phyloP scores from a whole-genome alignment of 1,140 invertebrate species.

The Aphelinus certus region DNA sequence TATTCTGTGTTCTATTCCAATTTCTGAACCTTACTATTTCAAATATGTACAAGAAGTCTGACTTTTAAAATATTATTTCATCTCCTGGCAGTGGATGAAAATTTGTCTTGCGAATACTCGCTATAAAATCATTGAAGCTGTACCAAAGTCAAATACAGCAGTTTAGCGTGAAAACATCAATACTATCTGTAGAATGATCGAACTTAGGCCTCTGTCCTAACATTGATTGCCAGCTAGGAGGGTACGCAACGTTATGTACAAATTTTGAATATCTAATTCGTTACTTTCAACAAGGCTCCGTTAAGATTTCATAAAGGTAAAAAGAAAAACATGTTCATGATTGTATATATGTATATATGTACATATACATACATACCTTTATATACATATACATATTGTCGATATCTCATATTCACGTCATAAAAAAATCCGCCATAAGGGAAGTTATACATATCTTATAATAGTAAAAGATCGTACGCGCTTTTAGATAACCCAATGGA shows the following conservation, averaged over 20 bases:
- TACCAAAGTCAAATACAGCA: too few species aligned
- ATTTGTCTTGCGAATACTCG: neutral
- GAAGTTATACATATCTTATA: constrained; percentile 10
- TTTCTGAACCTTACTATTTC: constrained; percentile 48
- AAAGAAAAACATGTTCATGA: constrained; percentile 25
- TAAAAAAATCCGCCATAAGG: constrained; percentile 6
- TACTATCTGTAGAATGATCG: neutral
- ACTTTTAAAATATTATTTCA: constrained; percentile 34
- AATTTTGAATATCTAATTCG: constrained; percentile 10
- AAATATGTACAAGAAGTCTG: constrained; percentile 36
- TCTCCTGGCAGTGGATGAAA: constrained; percentile 22
- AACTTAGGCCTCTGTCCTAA: constrained; percentile 18
- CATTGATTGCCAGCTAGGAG: neutral
- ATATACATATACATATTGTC: too few species aligned
- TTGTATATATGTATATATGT: neutral
- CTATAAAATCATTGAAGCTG: too few species aligned
- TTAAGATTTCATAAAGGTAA: constrained; percentile 8
- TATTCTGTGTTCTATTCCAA: constrained; percentile 60
- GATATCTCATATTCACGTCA: constrained; percentile 15
- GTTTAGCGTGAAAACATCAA: too few species aligned
- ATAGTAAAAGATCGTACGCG: constrained; percentile 7
- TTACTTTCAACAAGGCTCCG: neutral
- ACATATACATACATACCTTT: too few species aligned
- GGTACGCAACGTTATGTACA: neutral
- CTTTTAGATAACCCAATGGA: constrained; percentile 7